Evolutionary conservation across 2,797 vertebrate genomes (phyloP).

Genomic region (Takifugu ocellatus): DNA sequence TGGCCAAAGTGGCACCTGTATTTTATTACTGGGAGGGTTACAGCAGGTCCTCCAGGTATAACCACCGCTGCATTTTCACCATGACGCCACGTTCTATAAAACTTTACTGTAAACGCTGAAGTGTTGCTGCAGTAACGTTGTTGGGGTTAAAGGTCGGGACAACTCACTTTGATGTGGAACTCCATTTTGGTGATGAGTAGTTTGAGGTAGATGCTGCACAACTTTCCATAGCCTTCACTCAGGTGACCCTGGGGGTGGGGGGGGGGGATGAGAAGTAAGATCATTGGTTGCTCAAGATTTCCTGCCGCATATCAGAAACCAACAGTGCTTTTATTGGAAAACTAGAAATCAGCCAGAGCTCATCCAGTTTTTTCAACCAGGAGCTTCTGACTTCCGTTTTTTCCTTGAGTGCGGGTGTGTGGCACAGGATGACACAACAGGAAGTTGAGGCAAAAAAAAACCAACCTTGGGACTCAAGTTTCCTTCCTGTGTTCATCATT

Average conservation of each 20-base stretch:
- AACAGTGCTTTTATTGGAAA: slow-evolving; percentile 1
- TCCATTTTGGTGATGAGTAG: slow-evolving; percentile 99
- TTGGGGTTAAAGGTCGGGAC: slow-evolving; percentile 49
- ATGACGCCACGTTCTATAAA: too few species aligned
- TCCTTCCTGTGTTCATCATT: slow-evolving; percentile 24
- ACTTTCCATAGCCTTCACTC: slow-evolving; percentile 95
- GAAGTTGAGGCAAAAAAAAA: slow-evolving; percentile 33
- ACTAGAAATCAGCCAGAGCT: neutral
- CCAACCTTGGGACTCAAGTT: slow-evolving; percentile 27
- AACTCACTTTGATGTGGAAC: slow-evolving; percentile 95
- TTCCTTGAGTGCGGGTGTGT: slow-evolving; percentile 24
- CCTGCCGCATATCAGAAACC: slow-evolving; percentile 1
- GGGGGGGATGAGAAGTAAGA: neutral
- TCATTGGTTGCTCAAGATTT: slow-evolving; percentile 1
- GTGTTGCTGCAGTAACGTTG: neutral
- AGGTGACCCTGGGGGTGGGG: slow-evolving; percentile 86
- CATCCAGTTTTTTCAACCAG: neutral
- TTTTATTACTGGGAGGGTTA: too few species aligned
- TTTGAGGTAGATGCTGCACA: slow-evolving; percentile 99
- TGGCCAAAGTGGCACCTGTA: too few species aligned
- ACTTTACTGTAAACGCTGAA: slow-evolving; percentile 45
- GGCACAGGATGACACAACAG: slow-evolving; percentile 50
- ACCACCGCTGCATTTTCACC: too few species aligned
- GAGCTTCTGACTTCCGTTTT: slow-evolving; percentile 7
- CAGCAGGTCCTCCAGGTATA: too few species aligned